Base-by-base conservation (phyloP, 2,113 vertebrate species). In the Anguilla japonica region DNA sequence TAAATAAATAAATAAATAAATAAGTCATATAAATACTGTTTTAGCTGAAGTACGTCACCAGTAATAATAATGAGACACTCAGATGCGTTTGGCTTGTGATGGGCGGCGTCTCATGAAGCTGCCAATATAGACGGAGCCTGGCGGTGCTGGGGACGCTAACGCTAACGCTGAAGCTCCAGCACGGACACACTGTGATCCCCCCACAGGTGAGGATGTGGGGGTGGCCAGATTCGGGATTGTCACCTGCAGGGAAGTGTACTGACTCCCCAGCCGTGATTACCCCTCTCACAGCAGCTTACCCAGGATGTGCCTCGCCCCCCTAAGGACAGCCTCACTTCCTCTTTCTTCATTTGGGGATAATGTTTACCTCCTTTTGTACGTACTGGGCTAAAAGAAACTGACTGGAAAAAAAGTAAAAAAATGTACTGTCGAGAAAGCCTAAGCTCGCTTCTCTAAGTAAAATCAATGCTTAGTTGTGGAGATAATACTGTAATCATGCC, bases 191-290 rank as follows among this genome's bases (percentile, higher is more conserved):
- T 18, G 67, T 29, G 53, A 79, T 50, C n/a, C 14, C n/a, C 14
- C 46, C 34, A 29, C 56, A n/a, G 18, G 85, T n/a, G 39, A n/a
- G 29, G 39, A 40, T 16, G n/a, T 63, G 34, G 34, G 34, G 50
- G 29, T n/a, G 50, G 43, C 14, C 26, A 34, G 78, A 81, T 81
- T 86, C 18, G 26, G 78, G 85, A 86, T 86, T 86, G 81, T 86
- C n/a, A 79, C 85, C 85, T 81, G 85, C 60, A 26, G 85, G 79
- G 78, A 86, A 14, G 75, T 84, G 83, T 75, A 46, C 63, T 15
- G 63, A 40, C 83, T 14, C 34, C 34, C 79, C 34, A 80, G 75
- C 85, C 20, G 22, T 75, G 63, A 84, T 84, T 84, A 46, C 53
- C 20, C 50, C 50, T 63, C 18, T 7, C n/a, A 80, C 46, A 22